phyloP scores from a whole-genome alignment of 2,888 invertebrate species.

The Alcis repandata region DNA sequence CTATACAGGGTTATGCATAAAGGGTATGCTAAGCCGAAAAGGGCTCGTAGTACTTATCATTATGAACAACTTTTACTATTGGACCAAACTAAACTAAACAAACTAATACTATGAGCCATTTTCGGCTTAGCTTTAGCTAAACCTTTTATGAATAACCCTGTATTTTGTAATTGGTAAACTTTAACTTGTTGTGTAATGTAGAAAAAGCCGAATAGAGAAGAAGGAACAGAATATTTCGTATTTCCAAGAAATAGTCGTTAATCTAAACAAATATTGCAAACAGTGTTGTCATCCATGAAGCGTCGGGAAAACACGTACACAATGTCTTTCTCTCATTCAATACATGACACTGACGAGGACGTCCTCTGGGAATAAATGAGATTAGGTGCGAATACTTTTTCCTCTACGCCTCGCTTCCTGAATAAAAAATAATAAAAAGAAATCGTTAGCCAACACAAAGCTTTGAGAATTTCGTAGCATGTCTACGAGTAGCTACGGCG shows the following conservation, averaged over 20 bases:
- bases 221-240: not conserved
- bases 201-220: not conserved
- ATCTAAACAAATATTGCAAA: constrained; percentile 21
- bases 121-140: too few relatives aligned
- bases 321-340: constrained; percentile 36
- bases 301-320: constrained; percentile 28
- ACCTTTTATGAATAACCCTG: too few relatives aligned
- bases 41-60: too few relatives aligned
- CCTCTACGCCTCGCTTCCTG: constrained; percentile 11
- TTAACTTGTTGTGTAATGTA: too few relatives aligned
- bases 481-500: constrained; percentile 36
- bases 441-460: constrained; percentile 40
- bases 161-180: too few relatives aligned
- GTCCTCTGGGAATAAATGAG: constrained; percentile 30
- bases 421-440: constrained; percentile 27
- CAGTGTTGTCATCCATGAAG: constrained; percentile 24
- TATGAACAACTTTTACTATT: too few relatives aligned
- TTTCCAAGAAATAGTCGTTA: constrained; percentile 14
- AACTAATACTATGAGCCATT: too few relatives aligned
- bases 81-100: too few relatives aligned
- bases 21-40: too few relatives aligned
- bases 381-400: constrained; percentile 33
- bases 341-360: constrained; percentile 35
- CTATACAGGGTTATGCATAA: too few relatives aligned
- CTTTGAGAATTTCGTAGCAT: constrained; percentile 44